Evolutionary conservation across 1,140 invertebrate genomes (phyloP).

Genomic region (Aleiodes sp.): DNA sequence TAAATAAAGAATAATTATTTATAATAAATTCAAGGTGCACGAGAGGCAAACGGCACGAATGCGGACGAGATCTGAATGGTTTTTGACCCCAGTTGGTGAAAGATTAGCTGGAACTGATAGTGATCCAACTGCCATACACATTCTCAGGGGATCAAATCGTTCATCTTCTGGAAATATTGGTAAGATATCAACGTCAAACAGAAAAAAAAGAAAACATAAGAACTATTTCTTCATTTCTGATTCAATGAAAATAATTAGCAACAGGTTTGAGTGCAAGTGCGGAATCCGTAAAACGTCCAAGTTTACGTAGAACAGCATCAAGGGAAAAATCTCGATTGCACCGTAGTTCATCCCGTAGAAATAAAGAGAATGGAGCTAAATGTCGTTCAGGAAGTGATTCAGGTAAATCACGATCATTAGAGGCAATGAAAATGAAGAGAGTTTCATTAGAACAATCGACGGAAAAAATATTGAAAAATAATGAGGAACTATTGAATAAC

Average conservation of each 20-base stretch:
- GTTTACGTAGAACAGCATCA: constrained; percentile 72
- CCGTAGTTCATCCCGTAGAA: constrained; percentile 73
- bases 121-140: constrained; percentile 64
- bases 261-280: constrained; percentile 74
- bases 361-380: constrained; percentile 75
- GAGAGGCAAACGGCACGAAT: constrained; percentile 92
- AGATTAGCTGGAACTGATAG: constrained; percentile 59
- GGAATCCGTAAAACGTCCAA: constrained; percentile 74
- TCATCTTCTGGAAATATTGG: constrained; percentile 65
- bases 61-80: constrained; percentile 94
- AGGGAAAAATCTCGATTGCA: constrained; percentile 75
- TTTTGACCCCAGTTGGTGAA: constrained; percentile 78
- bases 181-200: constrained; percentile 39
- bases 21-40: constrained; percentile 76
- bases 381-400: constrained; percentile 55
- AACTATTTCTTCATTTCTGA: constrained; percentile 1
- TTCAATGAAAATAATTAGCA: constrained; percentile 41
- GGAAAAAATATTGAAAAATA: constrained; percentile 52
- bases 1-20: constrained; percentile 36
- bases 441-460: constrained; percentile 53
- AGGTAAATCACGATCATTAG: constrained; percentile 58
- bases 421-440: constrained; percentile 66
- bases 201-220: not conserved
- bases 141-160: constrained; percentile 63
- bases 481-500: constrained; percentile 49